Evolutionary conservation across 1,140 invertebrate species (phyloP).

Genomic region (Drosophila tani): DNA sequence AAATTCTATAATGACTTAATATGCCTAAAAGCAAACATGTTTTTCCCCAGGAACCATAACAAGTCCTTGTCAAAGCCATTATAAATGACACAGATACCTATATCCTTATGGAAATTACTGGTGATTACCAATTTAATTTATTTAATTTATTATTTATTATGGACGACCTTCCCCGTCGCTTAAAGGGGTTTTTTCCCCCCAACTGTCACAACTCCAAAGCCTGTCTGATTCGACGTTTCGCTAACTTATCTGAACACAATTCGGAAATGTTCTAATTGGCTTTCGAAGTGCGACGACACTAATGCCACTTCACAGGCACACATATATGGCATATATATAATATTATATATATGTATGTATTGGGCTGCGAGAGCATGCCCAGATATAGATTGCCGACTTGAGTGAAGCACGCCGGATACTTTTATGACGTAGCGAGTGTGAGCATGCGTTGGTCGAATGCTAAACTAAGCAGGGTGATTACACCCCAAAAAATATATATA

Average conservation of each 20-base stretch:
- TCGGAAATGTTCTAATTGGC: conserved; percentile 53
- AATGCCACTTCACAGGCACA: conserved; percentile 32
- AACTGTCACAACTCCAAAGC: conserved; percentile 14
- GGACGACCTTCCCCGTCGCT: conserved; percentile 14
- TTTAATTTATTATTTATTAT: not conserved
- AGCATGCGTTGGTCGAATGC: conserved; percentile 47
- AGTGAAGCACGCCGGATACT: conserved; percentile 47
- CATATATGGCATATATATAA: not conserved
- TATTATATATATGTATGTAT: not conserved
- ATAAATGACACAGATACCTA: not conserved
- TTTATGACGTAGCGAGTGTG: conserved; percentile 29
- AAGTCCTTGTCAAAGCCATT: not conserved
- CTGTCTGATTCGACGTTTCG: conserved; percentile 19
- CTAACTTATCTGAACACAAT: conserved; percentile 42
- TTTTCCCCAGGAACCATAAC: too few relatives aligned
- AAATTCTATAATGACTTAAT: not conserved
- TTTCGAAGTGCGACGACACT: conserved; percentile 49
- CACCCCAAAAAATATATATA: conserved; percentile 1
- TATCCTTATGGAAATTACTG: not conserved
- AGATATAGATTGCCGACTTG: conserved; percentile 45
- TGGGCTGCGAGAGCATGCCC: conserved; percentile 7
- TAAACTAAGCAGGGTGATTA: conserved; percentile 32
- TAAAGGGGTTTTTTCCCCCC: not conserved
- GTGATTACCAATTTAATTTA: not conserved
- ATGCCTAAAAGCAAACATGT: not conserved